Base-by-base conservation (phyloP, 1,140 invertebrate genomes). In the Manduca sexta region DNA sequence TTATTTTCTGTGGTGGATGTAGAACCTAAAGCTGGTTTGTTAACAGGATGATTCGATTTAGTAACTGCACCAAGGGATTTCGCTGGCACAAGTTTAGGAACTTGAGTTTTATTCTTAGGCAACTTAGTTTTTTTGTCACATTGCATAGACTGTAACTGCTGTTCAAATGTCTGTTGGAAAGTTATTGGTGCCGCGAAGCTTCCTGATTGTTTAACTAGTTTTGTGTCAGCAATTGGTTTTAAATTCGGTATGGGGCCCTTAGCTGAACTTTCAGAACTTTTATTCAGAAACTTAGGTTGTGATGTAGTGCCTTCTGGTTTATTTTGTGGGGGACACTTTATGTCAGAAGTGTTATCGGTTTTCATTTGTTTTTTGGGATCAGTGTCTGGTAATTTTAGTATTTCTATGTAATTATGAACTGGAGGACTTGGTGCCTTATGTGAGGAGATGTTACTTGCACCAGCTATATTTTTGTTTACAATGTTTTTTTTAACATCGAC, bases 351-450 rank as follows among this genome's bases (percentile, higher is more conserved):
- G 17, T 31, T 31, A 45, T 78, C 69, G 42, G 37, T 8, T 64
- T 75, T 81, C 17, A 37, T 63, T 53, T 41, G 12, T 56, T 79
- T 79, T 61, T 79, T 85, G 17, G 68, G 33, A 45, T 77, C 84
- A 41, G 58, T 70, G 46, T 89, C 88, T 18, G 88, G 87, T 34
- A 90, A 61, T 72, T 90, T 89, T 45, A 89, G 66, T 44, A 90
- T 90, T 79, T 89, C 88, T 45, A 89, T 89, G 56, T 86, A 89
- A 65, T 89, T 89, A 64, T 89, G 87, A 8, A 89, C 88, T 26
- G 88, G 87, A 26, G 88, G 86, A 55, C 76, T 78, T 41, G 81
- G 84, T n/a, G 74, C 70, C 60, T 85, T 79, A 59, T 85, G 78
- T n/a, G 64, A 35, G 29, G 58, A 52, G 38, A 17, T 43, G 59